These are phyloP conservation scores for Sebastiscus tertius DNA, from an alignment of 2,797 vertebrate genomes.

Conservation along the genomic window DNA sequence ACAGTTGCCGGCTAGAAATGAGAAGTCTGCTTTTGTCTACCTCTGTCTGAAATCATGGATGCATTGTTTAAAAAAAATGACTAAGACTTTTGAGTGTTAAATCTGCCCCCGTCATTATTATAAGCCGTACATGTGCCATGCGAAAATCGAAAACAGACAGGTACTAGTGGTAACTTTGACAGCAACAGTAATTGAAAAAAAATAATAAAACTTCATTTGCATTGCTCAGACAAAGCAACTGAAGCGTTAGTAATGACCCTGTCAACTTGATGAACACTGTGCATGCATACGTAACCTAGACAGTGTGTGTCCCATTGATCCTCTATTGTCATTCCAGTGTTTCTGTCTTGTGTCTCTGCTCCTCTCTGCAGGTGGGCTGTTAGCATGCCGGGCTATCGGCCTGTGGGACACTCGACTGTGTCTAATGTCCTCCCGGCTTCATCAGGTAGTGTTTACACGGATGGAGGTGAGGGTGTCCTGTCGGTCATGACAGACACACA, in stretches of 20 bases:
- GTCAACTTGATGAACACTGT: conserved; percentile 22
- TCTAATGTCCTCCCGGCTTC: conserved; percentile 46
- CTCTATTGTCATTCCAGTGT: conserved; percentile 31
- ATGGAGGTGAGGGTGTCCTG: conserved; percentile 32
- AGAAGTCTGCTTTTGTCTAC: neutral
- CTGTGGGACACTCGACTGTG: conserved; percentile 34
- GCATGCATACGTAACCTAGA: conserved; percentile 22
- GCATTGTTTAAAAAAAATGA: neutral
- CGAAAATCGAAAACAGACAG: neutral
- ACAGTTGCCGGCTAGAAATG: neutral
- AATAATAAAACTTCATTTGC: neutral
- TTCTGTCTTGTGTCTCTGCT: conserved; percentile 20
- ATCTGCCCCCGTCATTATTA: neutral
- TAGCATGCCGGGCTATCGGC: conserved; percentile 22
- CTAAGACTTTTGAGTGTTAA: neutral
- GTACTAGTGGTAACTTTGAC: neutral
- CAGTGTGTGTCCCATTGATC: conserved; percentile 25
- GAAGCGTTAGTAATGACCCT: conserved; percentile 33
- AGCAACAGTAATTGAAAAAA: neutral
- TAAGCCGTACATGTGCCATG: neutral
- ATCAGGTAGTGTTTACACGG: conserved; percentile 37
- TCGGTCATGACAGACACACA: conserved; percentile 33
- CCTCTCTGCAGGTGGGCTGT: conserved; percentile 23
- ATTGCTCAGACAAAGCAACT: conserved; percentile 10
- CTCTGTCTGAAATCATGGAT: neutral